Evolutionary conservation across 2,113 vertebrate species (phyloP).

Genomic region (Plectropomus leopardus): DNA sequence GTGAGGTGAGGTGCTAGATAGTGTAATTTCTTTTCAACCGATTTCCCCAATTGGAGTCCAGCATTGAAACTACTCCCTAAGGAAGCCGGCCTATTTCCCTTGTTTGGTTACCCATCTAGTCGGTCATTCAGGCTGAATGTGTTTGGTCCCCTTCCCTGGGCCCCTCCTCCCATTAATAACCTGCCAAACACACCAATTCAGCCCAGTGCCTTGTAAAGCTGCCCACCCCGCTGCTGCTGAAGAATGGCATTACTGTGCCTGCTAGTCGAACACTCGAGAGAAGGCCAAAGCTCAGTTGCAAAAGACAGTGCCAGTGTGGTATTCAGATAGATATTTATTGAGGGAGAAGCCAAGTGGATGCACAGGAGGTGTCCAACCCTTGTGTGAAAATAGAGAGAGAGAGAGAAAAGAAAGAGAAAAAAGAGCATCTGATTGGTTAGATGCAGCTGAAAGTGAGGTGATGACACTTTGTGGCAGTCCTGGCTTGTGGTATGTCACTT

Average conservation of each 20-base stretch:
- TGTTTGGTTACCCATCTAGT: slow-evolving; percentile 68
- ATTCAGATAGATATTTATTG: slow-evolving; percentile 55
- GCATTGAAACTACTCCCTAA: slow-evolving; percentile 56
- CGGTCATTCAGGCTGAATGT: slow-evolving; percentile 73
- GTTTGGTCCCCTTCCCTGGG: slow-evolving; percentile 66
- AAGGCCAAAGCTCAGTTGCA: slow-evolving; percentile 40
- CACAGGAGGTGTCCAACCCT: background rate
- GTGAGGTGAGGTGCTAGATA: slow-evolving; percentile 32
- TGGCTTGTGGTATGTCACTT: slow-evolving; percentile 41
- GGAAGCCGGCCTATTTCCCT: slow-evolving; percentile 65
- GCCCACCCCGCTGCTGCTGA: slow-evolving; percentile 60
- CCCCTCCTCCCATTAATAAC: slow-evolving; percentile 76
- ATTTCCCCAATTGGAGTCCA: slow-evolving; percentile 58
- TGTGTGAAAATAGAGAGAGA: slow-evolving; percentile 13
- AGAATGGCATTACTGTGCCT: slow-evolving; percentile 75
- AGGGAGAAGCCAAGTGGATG: slow-evolving; percentile 21
- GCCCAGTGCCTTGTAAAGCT: slow-evolving; percentile 58
- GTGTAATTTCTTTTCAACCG: slow-evolving; percentile 18
- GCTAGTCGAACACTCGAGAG: slow-evolving; percentile 44
- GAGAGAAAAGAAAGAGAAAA: slow-evolving; percentile 3
- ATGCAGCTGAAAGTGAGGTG: slow-evolving; percentile 5
- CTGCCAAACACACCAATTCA: slow-evolving; percentile 79
- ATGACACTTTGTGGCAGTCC: slow-evolving; percentile 19
- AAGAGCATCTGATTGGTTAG: slow-evolving; percentile 15
- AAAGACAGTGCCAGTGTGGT: slow-evolving; percentile 35